Conservation (phyloP, 2,888 invertebrate species). For the Acrocyrtus sp. region DNA sequence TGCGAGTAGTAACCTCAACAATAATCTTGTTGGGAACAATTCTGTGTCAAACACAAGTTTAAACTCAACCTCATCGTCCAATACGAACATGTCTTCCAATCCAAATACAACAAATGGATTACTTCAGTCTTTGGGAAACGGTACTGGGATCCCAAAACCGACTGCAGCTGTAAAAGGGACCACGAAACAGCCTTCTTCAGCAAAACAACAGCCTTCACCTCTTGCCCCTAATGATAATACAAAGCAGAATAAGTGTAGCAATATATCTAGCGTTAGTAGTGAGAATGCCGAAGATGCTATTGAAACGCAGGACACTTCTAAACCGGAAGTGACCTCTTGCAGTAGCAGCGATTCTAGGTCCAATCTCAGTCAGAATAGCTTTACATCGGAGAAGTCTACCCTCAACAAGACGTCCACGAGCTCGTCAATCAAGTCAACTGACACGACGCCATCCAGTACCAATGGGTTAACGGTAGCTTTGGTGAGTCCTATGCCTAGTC, state of each 20-base stretch:
- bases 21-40: conserved; percentile 27
- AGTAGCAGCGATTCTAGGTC: conserved; percentile 43
- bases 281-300: neutral
- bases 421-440: conserved; percentile 40
- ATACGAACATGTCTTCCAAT: conserved; percentile 54
- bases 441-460: conserved; percentile 11
- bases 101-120: conserved; percentile 16
- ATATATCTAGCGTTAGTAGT: neutral
- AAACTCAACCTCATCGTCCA: conserved; percentile 50
- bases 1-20: conserved; percentile 28
- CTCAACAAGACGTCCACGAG: conserved; percentile 51
- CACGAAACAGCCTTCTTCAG: conserved; percentile 76
- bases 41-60: conserved; percentile 48
- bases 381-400: conserved; percentile 34
- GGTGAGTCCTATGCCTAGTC: conserved; percentile 79
- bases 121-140: conserved; percentile 64
- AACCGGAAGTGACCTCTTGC: conserved; percentile 32
- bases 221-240: conserved; percentile 14
- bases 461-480: conserved; percentile 68
- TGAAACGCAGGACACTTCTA: neutral
- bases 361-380: conserved; percentile 46
- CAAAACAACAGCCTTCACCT: conserved; percentile 68
- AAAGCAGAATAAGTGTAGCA: neutral
- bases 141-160: conserved; percentile 87
- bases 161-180: conserved; percentile 93